Evolutionary conservation across 2,113 vertebrate species (phyloP).

Genomic region (Alouatta palliata): DNA sequence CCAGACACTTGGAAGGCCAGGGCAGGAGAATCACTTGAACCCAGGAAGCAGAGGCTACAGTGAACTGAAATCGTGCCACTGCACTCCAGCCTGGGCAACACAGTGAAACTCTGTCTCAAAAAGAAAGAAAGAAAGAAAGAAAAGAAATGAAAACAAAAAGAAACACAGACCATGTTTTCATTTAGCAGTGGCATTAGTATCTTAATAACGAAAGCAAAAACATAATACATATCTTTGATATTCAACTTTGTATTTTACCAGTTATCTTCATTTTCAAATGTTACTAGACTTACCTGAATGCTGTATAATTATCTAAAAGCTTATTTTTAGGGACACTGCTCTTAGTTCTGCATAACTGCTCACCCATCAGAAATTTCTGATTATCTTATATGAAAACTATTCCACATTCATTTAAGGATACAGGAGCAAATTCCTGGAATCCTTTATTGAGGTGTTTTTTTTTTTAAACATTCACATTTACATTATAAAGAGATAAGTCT

Average conservation of each 20-base stretch:
- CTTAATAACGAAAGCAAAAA: background rate
- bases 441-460: background rate
- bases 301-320: slow-evolving; percentile 61
- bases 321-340: background rate
- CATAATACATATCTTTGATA: background rate
- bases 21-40: too few relatives aligned
- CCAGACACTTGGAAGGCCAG: too few relatives aligned
- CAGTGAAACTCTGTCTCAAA: too few relatives aligned
- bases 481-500: slow-evolving; percentile 23
- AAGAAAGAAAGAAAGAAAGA: too few relatives aligned
- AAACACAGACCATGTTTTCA: background rate
- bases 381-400: slow-evolving; percentile 72
- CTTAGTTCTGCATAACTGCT: slow-evolving; percentile 40
- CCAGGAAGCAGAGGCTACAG: too few relatives aligned
- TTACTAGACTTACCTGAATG: slow-evolving; percentile 49
- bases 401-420: slow-evolving; percentile 4
- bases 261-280: slow-evolving; percentile 25
- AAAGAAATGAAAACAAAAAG: too few relatives aligned
- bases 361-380: slow-evolving; percentile 57
- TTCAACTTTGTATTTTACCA: slow-evolving; percentile 42
- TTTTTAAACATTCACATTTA: background rate
- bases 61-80: too few relatives aligned
- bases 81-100: too few relatives aligned
- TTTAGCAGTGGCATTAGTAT: slow-evolving; percentile 19
- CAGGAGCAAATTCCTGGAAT: slow-evolving; percentile 16